These are phyloP conservation scores for Ceyx melanurus DNA, from an alignment of 2,113 vertebrate species.

Conservation along the genomic window DNA sequence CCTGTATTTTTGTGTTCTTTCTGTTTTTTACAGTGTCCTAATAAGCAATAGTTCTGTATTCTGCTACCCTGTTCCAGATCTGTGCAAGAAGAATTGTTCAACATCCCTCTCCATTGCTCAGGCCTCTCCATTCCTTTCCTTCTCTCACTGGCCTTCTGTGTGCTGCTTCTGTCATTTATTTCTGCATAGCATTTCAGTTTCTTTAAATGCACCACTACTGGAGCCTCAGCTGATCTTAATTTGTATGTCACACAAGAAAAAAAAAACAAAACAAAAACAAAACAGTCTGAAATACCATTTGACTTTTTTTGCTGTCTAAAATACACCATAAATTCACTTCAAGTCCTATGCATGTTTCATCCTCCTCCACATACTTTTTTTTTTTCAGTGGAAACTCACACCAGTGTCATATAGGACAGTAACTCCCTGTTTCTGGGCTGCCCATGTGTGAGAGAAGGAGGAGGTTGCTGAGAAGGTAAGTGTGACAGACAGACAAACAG, in stretches of 20 bases:
- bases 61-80: background rate
- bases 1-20: background rate
- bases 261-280: background rate
- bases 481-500: background rate
- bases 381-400: constrained; percentile 34
- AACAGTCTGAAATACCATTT: background rate
- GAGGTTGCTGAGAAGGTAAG: background rate
- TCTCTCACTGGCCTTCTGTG: background rate
- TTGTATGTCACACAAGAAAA: constrained; percentile 1
- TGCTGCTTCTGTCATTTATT: background rate
- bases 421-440: background rate
- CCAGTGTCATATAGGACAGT: background rate
- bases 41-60: background rate
- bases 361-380: background rate
- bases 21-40: background rate
- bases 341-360: background rate
- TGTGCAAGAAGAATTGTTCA: background rate
- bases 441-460: background rate
- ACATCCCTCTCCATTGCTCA: background rate
- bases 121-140: background rate
- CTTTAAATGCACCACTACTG: background rate
- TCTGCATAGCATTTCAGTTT: background rate
- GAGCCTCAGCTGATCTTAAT: constrained; percentile 52
- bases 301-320: background rate
- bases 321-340: constrained; percentile 4